Evolutionary conservation across 2,888 invertebrate species (phyloP), one percentile per base, ranked within the genome.

Genomic region (Pristionchus japonicus): DNA sequence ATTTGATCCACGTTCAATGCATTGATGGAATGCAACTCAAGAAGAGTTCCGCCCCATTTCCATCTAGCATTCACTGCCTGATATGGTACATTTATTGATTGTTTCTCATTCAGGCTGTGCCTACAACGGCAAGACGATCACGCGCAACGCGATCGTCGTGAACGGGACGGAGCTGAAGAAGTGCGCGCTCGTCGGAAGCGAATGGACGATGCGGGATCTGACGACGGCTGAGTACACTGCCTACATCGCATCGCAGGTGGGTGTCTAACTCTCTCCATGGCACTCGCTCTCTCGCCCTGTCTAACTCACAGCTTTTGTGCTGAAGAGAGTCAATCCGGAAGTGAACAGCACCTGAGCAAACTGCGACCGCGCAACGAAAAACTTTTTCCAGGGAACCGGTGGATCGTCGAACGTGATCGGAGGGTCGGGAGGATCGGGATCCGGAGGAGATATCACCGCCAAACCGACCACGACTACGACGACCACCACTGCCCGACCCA

Each of bases 371-470:
- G n/a, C n/a, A n/a, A n/a, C n/a, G n/a, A n/a, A n/a, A n/a, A n/a
- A 40, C 34, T 47, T 57, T 9, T 52, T 87, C 15, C 87, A 87
- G 87, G 15, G 34, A 23, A 27, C 74, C 3, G 87, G 87, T 17
- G 87, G 77, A 20, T 52, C 74, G 1, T 52, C 52, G 27, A 87
- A 47, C 57, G 87, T 77, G 11, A 77, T 87, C 52, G 87, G 87
- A 77, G 87, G 87, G 9, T 40, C 34, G 20, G 87, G 87, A 27
- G 87, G 87, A 57, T 74, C 87, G 13, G 87, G 87, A 52, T 57
- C 49, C 3, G 87, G 87, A 34, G 77, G 52, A 52, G 87, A 87
- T 23, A 43, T 87, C 74, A 87, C 87, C 3, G 87, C 52, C 15
- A 86, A 86, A 20, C 74, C 87, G 11, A 87, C 87, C 1, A 87